phyloP scores from a whole-genome alignment of 2,113 vertebrate species.

The Lepisosteus osseus region DNA sequence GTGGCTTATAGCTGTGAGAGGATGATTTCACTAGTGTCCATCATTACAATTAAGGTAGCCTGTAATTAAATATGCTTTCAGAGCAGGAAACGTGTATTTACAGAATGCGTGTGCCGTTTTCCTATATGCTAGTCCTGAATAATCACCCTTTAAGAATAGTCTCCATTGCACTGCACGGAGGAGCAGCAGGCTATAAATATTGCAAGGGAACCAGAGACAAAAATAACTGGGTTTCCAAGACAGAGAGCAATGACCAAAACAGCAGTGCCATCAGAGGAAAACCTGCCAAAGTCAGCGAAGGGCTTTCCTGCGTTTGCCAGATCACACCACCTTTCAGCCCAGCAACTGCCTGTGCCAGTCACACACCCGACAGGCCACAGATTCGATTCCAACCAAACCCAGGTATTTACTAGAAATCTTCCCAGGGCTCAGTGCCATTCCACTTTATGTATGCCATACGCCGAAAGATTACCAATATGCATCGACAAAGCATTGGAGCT shows the following conservation, averaged over 20 bases:
- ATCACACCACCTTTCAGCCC: background rate
- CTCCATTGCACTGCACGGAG: background rate
- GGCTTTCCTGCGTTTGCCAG: background rate
- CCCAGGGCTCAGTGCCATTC: too few species aligned
- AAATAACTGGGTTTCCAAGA: conserved; percentile 25
- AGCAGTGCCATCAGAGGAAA: background rate
- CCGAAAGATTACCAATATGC: too few species aligned
- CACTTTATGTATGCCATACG: too few species aligned
- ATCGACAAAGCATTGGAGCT: too few species aligned
- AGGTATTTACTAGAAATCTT: too few species aligned
- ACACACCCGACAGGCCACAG: background rate
- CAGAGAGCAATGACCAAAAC: conserved; percentile 13
- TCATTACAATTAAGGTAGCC: too few species aligned
- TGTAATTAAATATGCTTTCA: too few species aligned
- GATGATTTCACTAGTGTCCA: too few species aligned
- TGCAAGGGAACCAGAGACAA: conserved; percentile 12
- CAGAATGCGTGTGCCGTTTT: background rate
- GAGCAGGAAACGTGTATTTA: too few species aligned
- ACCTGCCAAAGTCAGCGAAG: background rate
- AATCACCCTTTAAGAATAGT: background rate
- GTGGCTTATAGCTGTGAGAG: too few species aligned
- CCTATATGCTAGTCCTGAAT: too few species aligned
- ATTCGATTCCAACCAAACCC: background rate
- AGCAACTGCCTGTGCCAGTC: background rate
- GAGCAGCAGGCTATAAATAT: conserved; percentile 25